Base-by-base conservation (phyloP, 1,140 invertebrate genomes). In the Eriocheir sinensis region DNA sequence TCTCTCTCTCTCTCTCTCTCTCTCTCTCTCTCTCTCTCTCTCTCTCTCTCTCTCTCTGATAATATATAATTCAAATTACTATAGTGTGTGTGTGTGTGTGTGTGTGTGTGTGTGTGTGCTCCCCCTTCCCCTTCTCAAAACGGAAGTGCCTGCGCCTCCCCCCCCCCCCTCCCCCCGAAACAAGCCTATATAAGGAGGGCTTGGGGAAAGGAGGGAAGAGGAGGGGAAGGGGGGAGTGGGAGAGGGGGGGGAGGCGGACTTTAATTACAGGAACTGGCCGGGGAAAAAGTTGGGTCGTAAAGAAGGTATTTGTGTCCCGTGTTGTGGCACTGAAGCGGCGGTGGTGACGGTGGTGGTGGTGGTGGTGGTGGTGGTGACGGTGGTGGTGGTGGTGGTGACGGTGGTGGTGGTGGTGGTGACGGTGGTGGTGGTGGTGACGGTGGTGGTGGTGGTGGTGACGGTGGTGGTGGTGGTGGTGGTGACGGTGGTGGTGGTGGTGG, bases 51-150 rank as follows among this genome's bases (percentile, higher is more conserved):
- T n/a, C n/a, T n/a, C n/a, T n/a, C n/a, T n/a, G n/a, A n/a, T n/a
- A n/a, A n/a, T n/a, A n/a, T n/a, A n/a, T n/a, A n/a, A n/a, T n/a
- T n/a, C n/a, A n/a, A n/a, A n/a, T n/a, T n/a, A n/a, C n/a, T n/a
- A n/a, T n/a, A n/a, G 53, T 60, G 53, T 60, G 53, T 60, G 53
- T 60, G 53, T 60, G 53, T 60, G 53, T 60, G 53, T 60, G 53
- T 60, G 53, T 60, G 53, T 60, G 53, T 60, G 53, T 60, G 53
- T 60, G 53, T 60, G 53, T 60, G 53, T 27, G 53, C 27, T 9
- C 27, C 9, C 27, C 44, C 44, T 48, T 48, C 4, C 44, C 4
- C 15, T 4, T 48, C 44, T 15, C 44, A 48, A 15, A 48, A 15
- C 15, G 44, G 4, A 15, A 8, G 44, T 48, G 44, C 15, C 4